Base-by-base conservation (phyloP, 2,797 vertebrate genomes). In the Anableps anableps region DNA sequence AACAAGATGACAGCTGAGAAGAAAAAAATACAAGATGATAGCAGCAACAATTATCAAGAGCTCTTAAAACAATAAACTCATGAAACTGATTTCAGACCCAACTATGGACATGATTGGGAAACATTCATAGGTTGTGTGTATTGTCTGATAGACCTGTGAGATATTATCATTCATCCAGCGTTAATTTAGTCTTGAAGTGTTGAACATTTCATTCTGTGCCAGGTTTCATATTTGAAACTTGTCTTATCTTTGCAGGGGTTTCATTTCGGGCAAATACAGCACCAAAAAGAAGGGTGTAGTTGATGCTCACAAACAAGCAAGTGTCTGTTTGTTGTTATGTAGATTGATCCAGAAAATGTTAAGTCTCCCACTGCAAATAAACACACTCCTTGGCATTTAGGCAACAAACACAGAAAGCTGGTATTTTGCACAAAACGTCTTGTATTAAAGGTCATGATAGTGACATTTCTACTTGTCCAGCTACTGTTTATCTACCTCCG, bases 51-150 rank as follows among this genome's bases (percentile, higher is more conserved):
- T 88, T 88, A 92, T 84, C 83, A 74, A 78, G 82, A 89, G 79
- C 85, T 87, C 87, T 89, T 85, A 91, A 88, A 93, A 89, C 41
- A 48, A 83, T 88, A 89, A 89, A 74, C 71, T 84, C 85, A 85
- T 88, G 68, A 87, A 82, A 86, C 75, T 83, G 85, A 83, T 86
- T 75, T 90, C 89, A 90, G 64, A 90, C 86, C 91, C 88, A 86
- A 83, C 62, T 77, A 60, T 1, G 77, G 85, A 91, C 85, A 83
- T 88, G 88, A 92, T 88, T 88, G 79, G 83, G 82, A 90, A 90
- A 88, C 81, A 82, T 70, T 87, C 83, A 86, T 70, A 7, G 71
- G 53, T 50, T 70, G 78, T 79, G 81, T 78, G 62, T 78, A 77
- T 82, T 55, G 76, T 73, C 74, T 77, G 82, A 78, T 66, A 83